Percentiles rank a stretch among this genome's conserved stretches.
Conservation (phyloP, 37 sponge, comb jelly and placozoan species). For the Oscarella lobularis region DNA sequence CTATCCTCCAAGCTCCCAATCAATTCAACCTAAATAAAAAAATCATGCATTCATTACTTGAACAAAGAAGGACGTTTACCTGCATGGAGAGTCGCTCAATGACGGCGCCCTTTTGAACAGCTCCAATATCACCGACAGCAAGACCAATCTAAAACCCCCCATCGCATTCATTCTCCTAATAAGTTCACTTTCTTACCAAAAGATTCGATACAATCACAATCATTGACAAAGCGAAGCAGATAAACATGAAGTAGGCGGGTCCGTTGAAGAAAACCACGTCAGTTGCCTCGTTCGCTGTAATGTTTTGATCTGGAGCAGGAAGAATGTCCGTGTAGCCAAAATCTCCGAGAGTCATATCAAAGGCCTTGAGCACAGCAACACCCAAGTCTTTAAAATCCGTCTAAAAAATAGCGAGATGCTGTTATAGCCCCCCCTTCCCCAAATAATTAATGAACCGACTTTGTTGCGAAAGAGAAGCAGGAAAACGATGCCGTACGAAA, state of each 20-base stretch:
- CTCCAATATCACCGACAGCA: constrained; percentile 1
- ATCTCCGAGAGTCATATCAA: background rate
- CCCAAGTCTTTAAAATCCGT: background rate
- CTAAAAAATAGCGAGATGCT: background rate
- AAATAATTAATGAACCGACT: background rate
- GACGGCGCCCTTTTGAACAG: background rate
- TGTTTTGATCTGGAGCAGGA: background rate
- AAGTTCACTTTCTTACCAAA: background rate
- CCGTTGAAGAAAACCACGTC: background rate
- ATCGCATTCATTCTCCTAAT: too few species aligned
- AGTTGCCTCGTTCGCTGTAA: background rate
- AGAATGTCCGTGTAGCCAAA: background rate
- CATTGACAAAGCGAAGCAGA: background rate
- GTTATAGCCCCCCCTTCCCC: background rate
- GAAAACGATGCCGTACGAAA: background rate
- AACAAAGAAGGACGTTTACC: too few species aligned
- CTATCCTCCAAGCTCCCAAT: background rate
- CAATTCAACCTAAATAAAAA: background rate
- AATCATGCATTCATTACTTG: too few species aligned
- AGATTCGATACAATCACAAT: background rate
- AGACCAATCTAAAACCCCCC: background rate
- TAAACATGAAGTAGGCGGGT: background rate
- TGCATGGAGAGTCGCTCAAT: background rate
- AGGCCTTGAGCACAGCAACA: background rate
- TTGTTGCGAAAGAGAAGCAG: background rate